phyloP scores from a whole-genome alignment of 1,140 invertebrate genomes.

The Helicoverpa armigera region DNA sequence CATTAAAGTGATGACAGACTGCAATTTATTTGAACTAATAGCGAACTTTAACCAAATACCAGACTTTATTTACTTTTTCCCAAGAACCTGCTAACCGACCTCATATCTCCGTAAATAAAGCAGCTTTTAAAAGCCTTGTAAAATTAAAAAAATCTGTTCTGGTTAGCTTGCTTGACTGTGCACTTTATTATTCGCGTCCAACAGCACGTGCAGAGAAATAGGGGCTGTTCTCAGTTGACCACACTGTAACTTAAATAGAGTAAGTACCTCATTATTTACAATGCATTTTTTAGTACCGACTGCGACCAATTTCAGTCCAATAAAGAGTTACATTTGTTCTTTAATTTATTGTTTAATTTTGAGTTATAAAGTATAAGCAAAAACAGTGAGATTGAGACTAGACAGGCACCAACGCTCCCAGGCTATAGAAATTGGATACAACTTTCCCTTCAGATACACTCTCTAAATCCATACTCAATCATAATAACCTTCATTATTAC shows the following conservation, averaged over 20 bases:
- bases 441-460: too few species aligned
- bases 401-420: too few species aligned
- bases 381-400: too few species aligned
- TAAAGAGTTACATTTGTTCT: neutral
- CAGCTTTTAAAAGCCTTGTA: neutral
- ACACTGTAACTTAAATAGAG: neutral
- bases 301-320: neutral
- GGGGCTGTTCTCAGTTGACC: neutral
- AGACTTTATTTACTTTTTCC: too few species aligned
- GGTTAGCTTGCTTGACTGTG: neutral
- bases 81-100: too few species aligned
- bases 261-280: neutral
- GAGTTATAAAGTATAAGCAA: too few species aligned
- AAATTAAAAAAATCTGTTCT: neutral
- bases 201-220: neutral
- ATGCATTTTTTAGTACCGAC: neutral
- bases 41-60: too few species aligned
- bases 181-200: neutral
- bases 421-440: too few species aligned
- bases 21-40: too few species aligned
- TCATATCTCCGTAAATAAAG: too few species aligned
- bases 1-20: too few species aligned
- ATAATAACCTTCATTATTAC: neutral
- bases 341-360: too few species aligned
- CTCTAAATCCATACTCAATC: neutral